These are phyloP conservation scores for Rhaphigaster nebulosa DNA, from an alignment of 2,888 invertebrate species.

Conservation along the genomic window DNA sequence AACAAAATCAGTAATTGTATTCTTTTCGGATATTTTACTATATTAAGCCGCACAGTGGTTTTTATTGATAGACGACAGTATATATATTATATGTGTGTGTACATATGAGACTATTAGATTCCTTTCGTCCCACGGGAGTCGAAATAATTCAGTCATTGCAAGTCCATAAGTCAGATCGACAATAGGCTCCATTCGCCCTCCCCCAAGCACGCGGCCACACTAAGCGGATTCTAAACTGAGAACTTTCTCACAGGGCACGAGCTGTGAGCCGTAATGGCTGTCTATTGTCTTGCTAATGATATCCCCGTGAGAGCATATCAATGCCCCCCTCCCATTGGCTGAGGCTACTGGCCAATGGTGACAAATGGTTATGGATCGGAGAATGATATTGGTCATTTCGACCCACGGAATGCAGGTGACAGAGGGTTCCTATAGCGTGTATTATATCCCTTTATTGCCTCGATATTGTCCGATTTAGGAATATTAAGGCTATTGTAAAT, in stretches of 20 bases:
- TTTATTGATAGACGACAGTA: too few relatives aligned
- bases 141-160: neutral
- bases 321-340: neutral
- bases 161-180: neutral
- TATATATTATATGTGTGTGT: neutral
- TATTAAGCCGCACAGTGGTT: too few relatives aligned
- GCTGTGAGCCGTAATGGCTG: neutral
- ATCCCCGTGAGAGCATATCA: conserved; percentile 6
- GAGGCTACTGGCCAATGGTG: neutral
- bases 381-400: neutral
- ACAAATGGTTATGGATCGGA: neutral
- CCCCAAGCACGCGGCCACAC: neutral
- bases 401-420: too few relatives aligned
- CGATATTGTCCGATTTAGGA: neutral
- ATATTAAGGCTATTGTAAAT: neutral
- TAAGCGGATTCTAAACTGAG: neutral
- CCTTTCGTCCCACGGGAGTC: neutral
- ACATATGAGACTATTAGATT: neutral
- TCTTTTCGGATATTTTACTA: too few relatives aligned
- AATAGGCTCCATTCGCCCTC: neutral
- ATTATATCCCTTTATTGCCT: too few relatives aligned
- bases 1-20: too few relatives aligned
- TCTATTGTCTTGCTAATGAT: neutral
- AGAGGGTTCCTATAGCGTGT: neutral
- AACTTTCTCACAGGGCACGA: conserved; percentile 33